phyloP scores from a whole-genome alignment of 2,888 invertebrate genomes.

The Hypena proboscidalis region DNA sequence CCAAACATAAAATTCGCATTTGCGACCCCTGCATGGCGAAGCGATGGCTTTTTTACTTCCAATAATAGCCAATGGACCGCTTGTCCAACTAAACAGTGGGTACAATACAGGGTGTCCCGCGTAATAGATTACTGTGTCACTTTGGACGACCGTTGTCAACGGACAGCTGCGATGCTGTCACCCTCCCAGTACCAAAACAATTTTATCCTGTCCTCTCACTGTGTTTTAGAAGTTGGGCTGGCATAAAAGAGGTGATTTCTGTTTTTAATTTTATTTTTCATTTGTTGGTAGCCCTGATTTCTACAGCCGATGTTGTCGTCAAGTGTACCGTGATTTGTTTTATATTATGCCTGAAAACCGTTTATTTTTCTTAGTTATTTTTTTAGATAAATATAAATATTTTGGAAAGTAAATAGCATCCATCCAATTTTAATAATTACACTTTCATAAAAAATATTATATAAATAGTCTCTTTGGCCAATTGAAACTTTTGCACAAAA shows the following conservation, averaged over 20 bases:
- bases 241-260: no score
- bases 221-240: constrained; percentile 12
- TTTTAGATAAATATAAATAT: no score
- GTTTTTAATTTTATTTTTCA: no score
- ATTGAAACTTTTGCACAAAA: constrained; percentile 48
- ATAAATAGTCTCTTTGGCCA: constrained; percentile 24
- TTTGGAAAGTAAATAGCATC: neutral
- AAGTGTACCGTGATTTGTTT: no score
- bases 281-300: no score
- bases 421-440: neutral
- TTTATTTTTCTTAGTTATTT: no score
- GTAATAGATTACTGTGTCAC: constrained; percentile 73
- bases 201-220: constrained; percentile 43
- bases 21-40: constrained; percentile 22
- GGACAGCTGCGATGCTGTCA: constrained; percentile 62
- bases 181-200: constrained; percentile 47
- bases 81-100: constrained; percentile 33
- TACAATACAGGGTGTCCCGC: constrained; percentile 41
- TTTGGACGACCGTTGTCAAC: constrained; percentile 65
- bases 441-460: constrained; percentile 4
- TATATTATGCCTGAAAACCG: no score
- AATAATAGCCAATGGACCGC: constrained; percentile 38
- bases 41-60: constrained; percentile 37
- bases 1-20: constrained; percentile 21
- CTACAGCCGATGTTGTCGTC: no score